Conservation (phyloP, 2,888 invertebrate species). For the Lordiphosa fenestrarum region DNA sequence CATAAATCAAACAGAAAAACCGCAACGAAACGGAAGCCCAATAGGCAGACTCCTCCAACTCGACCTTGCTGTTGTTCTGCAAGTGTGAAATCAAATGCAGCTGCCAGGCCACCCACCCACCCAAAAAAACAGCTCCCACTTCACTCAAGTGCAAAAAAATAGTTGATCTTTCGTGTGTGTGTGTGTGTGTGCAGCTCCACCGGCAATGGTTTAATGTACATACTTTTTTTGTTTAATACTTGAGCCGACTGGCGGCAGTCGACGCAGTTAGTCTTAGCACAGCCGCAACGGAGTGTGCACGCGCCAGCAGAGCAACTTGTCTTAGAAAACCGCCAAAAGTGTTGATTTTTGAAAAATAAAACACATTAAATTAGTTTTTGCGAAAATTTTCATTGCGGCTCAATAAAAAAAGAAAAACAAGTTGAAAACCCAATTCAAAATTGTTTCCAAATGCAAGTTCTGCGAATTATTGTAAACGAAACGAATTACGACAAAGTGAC, state of each 20-base stretch:
- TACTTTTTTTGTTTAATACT: conserved; percentile 76
- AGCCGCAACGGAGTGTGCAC: conserved; percentile 81
- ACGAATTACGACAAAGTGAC: conserved; percentile 20
- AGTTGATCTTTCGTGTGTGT: conserved; percentile 24
- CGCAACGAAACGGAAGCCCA: conserved; percentile 38
- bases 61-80: conserved; percentile 63
- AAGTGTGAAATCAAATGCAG: conserved; percentile 41
- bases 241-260: conserved; percentile 75
- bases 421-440: conserved; percentile 1
- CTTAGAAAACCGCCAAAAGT: conserved; percentile 3
- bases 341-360: conserved; percentile 6
- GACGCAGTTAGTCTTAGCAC: conserved; percentile 80
- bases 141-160: conserved; percentile 9
- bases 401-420: not conserved
- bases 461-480: conserved; percentile 24
- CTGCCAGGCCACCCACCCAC: conserved; percentile 18
- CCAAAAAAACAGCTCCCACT: conserved; percentile 12
- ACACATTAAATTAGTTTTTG: not conserved
- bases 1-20: conserved; percentile 38
- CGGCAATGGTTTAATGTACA: conserved; percentile 70
- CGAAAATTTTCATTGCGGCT: conserved; percentile 1
- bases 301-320: conserved; percentile 58
- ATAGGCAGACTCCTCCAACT: conserved; percentile 1
- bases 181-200: conserved; percentile 27
- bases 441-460: conserved; percentile 20